Evolutionary conservation across 2,888 invertebrate genomes (phyloP).

Genomic region (Cephus pulcher): DNA sequence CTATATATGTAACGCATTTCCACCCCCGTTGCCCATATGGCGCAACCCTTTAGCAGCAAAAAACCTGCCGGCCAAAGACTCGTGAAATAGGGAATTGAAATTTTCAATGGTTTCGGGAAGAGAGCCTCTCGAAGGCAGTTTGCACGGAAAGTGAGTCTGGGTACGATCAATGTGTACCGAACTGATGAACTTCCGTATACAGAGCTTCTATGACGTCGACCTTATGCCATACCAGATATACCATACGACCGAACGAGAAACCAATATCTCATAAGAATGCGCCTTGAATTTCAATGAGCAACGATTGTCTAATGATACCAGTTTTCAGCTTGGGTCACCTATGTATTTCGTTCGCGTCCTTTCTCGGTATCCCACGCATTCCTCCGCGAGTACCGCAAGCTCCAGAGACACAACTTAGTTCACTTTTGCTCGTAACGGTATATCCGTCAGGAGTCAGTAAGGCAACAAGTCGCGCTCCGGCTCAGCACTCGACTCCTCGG

Average conservation of each 20-base stretch:
- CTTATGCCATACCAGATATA: background rate
- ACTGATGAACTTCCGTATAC: background rate
- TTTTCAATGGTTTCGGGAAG: background rate
- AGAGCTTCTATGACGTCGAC: background rate
- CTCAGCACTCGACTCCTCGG: background rate
- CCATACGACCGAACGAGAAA: background rate
- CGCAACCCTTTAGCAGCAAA: constrained; percentile 34
- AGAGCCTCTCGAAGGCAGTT: background rate
- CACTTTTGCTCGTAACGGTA: constrained; percentile 63
- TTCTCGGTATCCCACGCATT: constrained; percentile 28
- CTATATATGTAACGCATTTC: background rate
- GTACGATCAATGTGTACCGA: background rate
- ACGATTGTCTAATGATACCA: background rate
- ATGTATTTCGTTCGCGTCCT: constrained; percentile 19
- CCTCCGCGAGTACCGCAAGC: constrained; percentile 54
- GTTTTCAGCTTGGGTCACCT: background rate
- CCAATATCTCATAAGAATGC: background rate
- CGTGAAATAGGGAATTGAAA: constrained; percentile 7
- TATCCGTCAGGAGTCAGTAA: constrained; percentile 57
- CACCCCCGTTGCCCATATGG: constrained; percentile 37
- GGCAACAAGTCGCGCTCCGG: constrained; percentile 51
- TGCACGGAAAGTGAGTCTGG: background rate
- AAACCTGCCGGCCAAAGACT: constrained; percentile 24
- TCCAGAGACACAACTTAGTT: constrained; percentile 61
- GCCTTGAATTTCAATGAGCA: background rate